Base-by-base conservation (phyloP, 2,113 vertebrate genomes). In the Trogon melanurus region DNA sequence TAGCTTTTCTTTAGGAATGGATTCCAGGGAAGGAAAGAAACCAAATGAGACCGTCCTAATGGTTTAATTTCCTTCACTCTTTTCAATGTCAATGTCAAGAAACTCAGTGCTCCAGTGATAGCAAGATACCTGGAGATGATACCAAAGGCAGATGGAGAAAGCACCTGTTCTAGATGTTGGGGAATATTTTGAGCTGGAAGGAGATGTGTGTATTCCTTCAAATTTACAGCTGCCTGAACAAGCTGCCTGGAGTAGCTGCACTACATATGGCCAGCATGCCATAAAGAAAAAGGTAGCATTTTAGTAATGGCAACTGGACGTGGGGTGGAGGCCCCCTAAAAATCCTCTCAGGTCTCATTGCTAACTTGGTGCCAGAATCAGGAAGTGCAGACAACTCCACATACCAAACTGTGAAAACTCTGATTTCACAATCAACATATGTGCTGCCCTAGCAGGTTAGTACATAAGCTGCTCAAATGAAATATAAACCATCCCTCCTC, bases 261-360 rank as follows among this genome's bases (percentile, higher is more conserved):
- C 36, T 0, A 0, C 34, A 7, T 18, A 9, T 0, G 16, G 30
- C 67, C 25, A 41, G 16, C 0, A 4, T 0, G 0, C 32, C 3
- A 1, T 29, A 23, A 65, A 57, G 23, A 36, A 80, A 17, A 3
- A 36, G 25, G 16, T 21, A 64, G 45, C 65, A 6, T 44, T 83
- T 82, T 9, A 25, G 27, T 5, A n/a, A 41, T 11, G 34, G 27
- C n/a, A 36, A 9, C 11, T 21, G 71, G 45, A 27, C 34, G 21
- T 1, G 62, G 57, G 34, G 45, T 38, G 6, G 6, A 10, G 19
- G 17, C 41, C 21, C 10, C 78, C 38, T 14, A 22, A 32, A n/a
- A 70, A 9, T 38, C 30, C 36, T 23, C n/a, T 17, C 15, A 11
- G 27, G 19, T 34, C 47, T 76, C 85, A 17, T 38, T 50, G 51